Evolutionary conservation across 2,797 vertebrate genomes (phyloP), one percentile per base, ranked within the genome.

Genomic region (Delichon dasypus): DNA sequence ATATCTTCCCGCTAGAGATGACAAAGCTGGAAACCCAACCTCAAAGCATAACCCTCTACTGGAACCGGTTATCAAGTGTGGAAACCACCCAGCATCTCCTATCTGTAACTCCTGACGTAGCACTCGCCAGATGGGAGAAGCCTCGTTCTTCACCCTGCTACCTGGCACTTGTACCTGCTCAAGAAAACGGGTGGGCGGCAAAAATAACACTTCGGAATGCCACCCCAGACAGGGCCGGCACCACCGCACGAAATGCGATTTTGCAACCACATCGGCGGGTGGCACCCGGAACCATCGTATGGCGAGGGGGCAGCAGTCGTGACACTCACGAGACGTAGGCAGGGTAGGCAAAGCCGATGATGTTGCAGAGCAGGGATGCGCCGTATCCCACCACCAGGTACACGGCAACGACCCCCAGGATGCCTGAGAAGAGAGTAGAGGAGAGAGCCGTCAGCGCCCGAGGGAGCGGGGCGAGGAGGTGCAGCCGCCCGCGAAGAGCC

Each of bases 361-460:
- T 34, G 44, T 90, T 90, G 82, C 89, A 90, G 44, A 90, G 89
- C 62, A 90, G n/a, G n/a, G 89, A 90, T 4, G 88, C 88, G n/a
- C 82, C 75, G 75, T 90, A 90, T 13, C 88, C 88, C 62, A 90
- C 88, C 38, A 80, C 82, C 62, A 90, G 55, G 55, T 90, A 90
- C 62, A 80, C 68, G 44, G 82, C 88, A 55, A 90, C 68, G n/a
- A 67, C 15, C 9, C 68, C 88, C 17, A 90, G 62, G 44, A 90
- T 68, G 44, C 82, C 88, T 90, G 62, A 32, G 48, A 55, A 73
- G 68, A 79, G 29, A 85, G n/a, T 2, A 50, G 20, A 62, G n/a
- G 2, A 50, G 20, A 62, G 12, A 80, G 62, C 44, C 21, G 18
- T 90, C 62, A 90, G 75, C 25, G 14, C 11, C 64, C 22, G 13